These are phyloP conservation scores for Pachyramphus minor DNA, from an alignment of 2,113 vertebrate species.

Conservation along the genomic window DNA sequence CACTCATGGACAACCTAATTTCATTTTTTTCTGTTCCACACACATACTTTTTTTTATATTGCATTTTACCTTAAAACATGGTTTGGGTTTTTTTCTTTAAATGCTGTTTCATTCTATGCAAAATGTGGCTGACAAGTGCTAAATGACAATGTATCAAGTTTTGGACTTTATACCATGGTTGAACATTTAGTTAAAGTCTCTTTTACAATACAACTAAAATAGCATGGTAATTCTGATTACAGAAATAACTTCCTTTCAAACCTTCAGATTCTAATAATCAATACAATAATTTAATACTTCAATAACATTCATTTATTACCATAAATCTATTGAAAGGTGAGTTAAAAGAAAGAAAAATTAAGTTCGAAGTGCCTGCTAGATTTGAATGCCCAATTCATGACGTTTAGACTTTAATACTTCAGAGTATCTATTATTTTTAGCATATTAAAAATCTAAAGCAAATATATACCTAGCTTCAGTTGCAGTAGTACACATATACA, in stretches of 20 bases:
- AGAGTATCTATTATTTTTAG: background rate
- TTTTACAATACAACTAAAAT: background rate
- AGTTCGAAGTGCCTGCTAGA: background rate
- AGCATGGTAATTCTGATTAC: background rate
- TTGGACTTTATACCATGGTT: background rate
- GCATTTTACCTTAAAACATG: background rate
- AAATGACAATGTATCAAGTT: background rate
- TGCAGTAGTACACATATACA: background rate
- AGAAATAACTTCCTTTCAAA: background rate
- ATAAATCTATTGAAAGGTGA: background rate
- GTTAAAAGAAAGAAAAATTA: background rate
- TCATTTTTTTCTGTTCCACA: background rate
- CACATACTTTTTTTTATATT: background rate
- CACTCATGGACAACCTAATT: background rate
- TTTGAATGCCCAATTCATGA: background rate
- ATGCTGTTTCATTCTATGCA: background rate
- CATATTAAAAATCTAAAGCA: background rate
- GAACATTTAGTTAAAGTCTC: background rate
- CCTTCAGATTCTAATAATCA: background rate
- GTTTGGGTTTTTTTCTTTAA: background rate
- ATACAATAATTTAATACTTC: background rate
- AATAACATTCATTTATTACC: background rate
- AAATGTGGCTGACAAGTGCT: background rate
- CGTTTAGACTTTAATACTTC: background rate
- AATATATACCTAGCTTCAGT: background rate